phyloP scores from a whole-genome alignment of 2,888 invertebrate genomes.

The Sphinx pinastri region DNA sequence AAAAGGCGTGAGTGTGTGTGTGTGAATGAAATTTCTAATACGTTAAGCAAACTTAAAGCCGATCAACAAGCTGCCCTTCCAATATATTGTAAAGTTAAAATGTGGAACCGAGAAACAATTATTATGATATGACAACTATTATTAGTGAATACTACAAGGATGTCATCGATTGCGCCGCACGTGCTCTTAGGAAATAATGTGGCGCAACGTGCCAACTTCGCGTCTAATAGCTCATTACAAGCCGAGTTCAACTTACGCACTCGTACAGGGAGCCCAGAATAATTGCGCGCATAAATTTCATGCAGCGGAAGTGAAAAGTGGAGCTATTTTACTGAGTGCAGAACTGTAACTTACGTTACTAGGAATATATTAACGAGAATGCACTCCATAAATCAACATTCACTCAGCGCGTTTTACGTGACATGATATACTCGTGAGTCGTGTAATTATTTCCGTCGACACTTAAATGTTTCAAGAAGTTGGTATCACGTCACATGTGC shows the following conservation, averaged over 20 bases:
- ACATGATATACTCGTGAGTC: neutral
- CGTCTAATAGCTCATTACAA: slow-evolving; percentile 68
- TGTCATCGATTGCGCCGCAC: slow-evolving; percentile 49
- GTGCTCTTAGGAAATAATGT: slow-evolving; percentile 63
- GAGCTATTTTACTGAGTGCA: slow-evolving; percentile 36
- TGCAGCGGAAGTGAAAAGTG: slow-evolving; percentile 55
- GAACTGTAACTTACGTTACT: slow-evolving; percentile 3
- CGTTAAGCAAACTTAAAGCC: too few relatives aligned
- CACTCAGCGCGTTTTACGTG: slow-evolving; percentile 38
- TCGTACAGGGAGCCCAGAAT: slow-evolving; percentile 59
- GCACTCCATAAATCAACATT: slow-evolving; percentile 16
- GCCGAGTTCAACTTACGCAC: slow-evolving; percentile 57
- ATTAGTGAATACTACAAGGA: slow-evolving; percentile 24
- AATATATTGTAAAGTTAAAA: neutral
- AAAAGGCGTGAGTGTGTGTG: too few relatives aligned
- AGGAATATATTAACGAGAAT: slow-evolving; percentile 7
- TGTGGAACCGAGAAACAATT: neutral
- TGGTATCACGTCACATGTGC: neutral
- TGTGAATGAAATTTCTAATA: too few relatives aligned
- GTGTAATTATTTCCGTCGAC: slow-evolving; percentile 1
- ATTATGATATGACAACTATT: slow-evolving; percentile 9
- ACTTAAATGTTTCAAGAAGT: neutral
- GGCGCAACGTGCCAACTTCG: slow-evolving; percentile 61
- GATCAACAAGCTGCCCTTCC: neutral
- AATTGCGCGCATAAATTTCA: slow-evolving; percentile 60